These are phyloP conservation scores for Dufourea novaeangliae DNA, from an alignment of 1,140 invertebrate species.

Conservation along the genomic window DNA sequence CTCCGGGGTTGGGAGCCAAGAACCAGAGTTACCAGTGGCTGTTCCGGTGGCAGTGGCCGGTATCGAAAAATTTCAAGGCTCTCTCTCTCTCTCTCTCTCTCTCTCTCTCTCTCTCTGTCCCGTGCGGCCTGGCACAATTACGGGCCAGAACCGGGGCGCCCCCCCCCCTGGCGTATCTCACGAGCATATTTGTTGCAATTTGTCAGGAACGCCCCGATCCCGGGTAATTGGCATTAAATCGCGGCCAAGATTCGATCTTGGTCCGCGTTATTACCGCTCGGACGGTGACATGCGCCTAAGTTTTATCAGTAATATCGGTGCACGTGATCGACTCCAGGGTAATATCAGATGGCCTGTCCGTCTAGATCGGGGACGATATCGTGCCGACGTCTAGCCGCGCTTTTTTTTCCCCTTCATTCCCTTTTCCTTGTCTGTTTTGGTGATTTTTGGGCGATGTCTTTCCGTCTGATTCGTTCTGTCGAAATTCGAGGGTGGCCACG, in stretches of 20 bases:
- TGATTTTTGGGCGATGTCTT: background rate
- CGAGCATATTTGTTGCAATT: constrained; percentile 66
- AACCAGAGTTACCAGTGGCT: constrained; percentile 66
- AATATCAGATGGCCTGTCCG: constrained; percentile 60
- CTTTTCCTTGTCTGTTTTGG: background rate
- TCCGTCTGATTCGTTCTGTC: background rate
- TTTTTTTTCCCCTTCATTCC: background rate
- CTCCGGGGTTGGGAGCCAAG: constrained; percentile 47
- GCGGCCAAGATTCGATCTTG: constrained; percentile 63
- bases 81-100: too few relatives aligned
- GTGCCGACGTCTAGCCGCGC: background rate
- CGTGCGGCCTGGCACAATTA: constrained; percentile 62
- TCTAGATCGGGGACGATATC: constrained; percentile 61
- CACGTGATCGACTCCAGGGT: constrained; percentile 45
- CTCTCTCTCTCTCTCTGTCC: too few relatives aligned
- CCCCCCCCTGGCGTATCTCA: constrained; percentile 26
- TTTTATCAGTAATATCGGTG: constrained; percentile 61
- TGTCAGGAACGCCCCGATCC: constrained; percentile 57
- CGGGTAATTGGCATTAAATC: constrained; percentile 70
- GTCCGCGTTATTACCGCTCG: constrained; percentile 27
- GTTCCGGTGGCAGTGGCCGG: constrained; percentile 41
- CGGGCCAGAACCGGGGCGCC: constrained; percentile 5
- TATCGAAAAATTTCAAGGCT: constrained; percentile 65
- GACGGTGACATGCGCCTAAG: constrained; percentile 12
- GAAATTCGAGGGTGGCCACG: constrained; percentile 2